Evolutionary conservation across 2,113 vertebrate genomes (phyloP), one percentile per base, ranked within the genome.

Genomic region (Trachemys scripta): DNA sequence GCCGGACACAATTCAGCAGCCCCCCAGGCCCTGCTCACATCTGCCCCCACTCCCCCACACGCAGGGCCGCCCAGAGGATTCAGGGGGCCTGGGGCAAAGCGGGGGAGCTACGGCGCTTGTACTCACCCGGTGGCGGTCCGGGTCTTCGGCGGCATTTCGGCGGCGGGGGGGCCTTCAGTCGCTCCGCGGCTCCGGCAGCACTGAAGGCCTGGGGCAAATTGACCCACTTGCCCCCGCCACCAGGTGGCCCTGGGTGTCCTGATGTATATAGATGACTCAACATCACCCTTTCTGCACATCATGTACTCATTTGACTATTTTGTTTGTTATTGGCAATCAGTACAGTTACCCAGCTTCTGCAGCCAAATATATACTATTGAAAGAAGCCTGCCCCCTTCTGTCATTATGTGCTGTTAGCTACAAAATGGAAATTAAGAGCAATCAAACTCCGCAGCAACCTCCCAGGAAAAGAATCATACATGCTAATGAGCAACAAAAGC

Each of bases 1-100:
- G 42, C 72, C 22, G 5, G 11, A 31, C 31, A 69, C 31, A 19
- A 16, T n/a, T 69, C 42, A 72, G n/a, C 0, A 0, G 82, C 10
- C 29, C 19, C 20, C 38, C 4, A 82, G 17, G 22, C 4, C 10
- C 16, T 25, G n/a, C 1, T 4, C 35, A 20, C 47, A 4, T 57
- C 17, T 51, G 5, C 29, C 8, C 19, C 22, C 6, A 62, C 49
- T 79, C 88, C 5, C 51, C 49, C 29, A 45, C 45, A 45, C 45
- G 45, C 45, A 45, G 45, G 45, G 45, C 45, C 45, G 45, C 45
- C 45, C 45, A 45, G 45, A 45, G 45, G 45, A 45, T 45, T 45
- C 45, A 45, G 45, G 6, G 45, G 45, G 45, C 45, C 45, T 45
- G 45, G 45, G 45, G 45, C 45, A 45, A 45, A 45, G 45, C 45